phyloP scores from a whole-genome alignment of 2,888 invertebrate genomes.

The Yponomeuta plumbellus region DNA sequence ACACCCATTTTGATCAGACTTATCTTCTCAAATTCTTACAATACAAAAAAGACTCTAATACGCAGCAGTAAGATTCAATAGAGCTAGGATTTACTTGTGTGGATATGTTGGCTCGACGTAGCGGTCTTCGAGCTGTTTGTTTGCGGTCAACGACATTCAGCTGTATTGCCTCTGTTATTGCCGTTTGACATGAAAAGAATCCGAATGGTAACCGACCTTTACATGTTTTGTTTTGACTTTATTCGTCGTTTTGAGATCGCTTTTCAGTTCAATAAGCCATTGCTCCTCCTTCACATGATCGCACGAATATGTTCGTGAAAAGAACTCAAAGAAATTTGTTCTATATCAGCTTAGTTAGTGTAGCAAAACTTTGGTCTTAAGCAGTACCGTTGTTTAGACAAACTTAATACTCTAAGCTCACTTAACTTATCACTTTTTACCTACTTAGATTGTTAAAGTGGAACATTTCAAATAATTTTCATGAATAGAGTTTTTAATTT shows the following conservation, averaged over 20 bases:
- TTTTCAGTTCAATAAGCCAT: conserved; percentile 12
- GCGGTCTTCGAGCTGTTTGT: conserved; percentile 35
- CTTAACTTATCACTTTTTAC: no score
- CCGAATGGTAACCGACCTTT: conserved; percentile 31
- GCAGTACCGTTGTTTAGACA: no score
- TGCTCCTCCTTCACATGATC: not conserved
- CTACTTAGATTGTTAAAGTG: no score
- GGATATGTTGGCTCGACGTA: not conserved
- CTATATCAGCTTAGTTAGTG: no score
- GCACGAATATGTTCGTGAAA: no score
- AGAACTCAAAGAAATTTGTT: no score
- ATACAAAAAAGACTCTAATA: not conserved
- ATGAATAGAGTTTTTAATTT: no score
- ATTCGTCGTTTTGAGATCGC: not conserved
- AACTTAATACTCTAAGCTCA: no score
- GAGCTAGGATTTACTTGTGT: not conserved
- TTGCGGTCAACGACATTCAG: conserved; percentile 57
- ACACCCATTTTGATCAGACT: not conserved
- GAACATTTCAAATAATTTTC: no score
- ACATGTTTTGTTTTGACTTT: conserved; percentile 1
- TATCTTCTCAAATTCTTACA: not conserved
- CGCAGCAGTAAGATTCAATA: not conserved
- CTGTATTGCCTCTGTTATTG: conserved; percentile 36
- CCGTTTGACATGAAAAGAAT: conserved; percentile 60
- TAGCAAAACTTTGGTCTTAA: no score